Base-by-base conservation (phyloP, 1,140 invertebrate species). In the Monochamus saltuarius region DNA sequence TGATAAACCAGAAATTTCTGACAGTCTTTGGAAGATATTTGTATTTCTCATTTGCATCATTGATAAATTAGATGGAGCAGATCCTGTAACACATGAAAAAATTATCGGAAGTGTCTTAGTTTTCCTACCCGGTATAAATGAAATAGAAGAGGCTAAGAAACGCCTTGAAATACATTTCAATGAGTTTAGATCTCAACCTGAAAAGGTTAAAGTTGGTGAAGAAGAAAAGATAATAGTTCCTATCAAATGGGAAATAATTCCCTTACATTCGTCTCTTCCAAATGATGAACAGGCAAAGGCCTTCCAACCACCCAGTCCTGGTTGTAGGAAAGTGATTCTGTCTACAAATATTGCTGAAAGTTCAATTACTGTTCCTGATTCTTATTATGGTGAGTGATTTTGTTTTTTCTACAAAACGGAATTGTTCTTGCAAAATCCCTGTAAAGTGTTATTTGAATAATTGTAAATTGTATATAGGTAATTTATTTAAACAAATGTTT, bases 301-400 rank as follows among this genome's bases (percentile, higher is more conserved):
- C 13, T 94, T 94, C 73, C 66, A 79, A 10, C 68, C 75, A 9
- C 71, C 84, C 3, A 79, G 81, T 16, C 45, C 65, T 0, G 83
- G 84, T 1, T 74, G 79, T 36, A 79, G 92, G 46, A 97, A 97
- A 79, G 85, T 96, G 62, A 97, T 99, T 73, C 79, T 99, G 1
- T 84, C 95, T 0, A 99, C 97, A 6, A 97, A 98, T 77, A 96
- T 99, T 65, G 95, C 95, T 0, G 97, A 99, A 79, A 97, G 93
- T 74, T 96, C 95, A 19, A 91, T 99, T 46, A 99, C 97, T 4
- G 92, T 99, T 35, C 87, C 91, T 34, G 92, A 98, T 79, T 87
- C 97, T 29, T 89, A 87, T 75, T 98, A 94, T 82, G 92, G 86
- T 87, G 72, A 69, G 69, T 59, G 42, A n/a, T n/a, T 64, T 66